These are phyloP conservation scores for Aegotheles bennettii DNA, from an alignment of 2,113 vertebrate genomes.

Conservation along the genomic window DNA sequence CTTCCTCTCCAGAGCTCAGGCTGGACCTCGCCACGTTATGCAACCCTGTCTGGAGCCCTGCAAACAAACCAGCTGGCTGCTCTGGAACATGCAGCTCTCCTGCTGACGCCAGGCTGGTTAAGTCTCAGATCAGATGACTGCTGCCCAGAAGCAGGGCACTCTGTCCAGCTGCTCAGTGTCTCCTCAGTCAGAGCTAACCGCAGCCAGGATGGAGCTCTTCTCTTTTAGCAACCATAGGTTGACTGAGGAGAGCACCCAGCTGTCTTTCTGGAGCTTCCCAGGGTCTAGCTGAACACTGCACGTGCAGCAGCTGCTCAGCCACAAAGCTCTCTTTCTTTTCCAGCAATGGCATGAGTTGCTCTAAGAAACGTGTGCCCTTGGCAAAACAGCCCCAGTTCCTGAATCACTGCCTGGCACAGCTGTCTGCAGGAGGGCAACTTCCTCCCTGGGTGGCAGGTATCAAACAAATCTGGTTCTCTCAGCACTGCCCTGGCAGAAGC, in stretches of 20 bases:
- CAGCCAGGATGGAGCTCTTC: neutral
- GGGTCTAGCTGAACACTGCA: neutral
- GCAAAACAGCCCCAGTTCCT: neutral
- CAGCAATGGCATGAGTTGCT: neutral
- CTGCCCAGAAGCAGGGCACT: neutral
- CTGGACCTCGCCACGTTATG: neutral
- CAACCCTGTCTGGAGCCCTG: conserved; percentile 9
- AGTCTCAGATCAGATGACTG: neutral
- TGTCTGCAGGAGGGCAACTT: neutral
- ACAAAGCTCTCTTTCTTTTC: neutral
- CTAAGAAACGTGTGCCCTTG: neutral
- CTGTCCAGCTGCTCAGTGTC: neutral
- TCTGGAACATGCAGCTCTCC: neutral
- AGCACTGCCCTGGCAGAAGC: neutral
- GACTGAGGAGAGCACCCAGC: neutral
- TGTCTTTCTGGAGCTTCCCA: neutral
- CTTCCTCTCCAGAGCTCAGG: neutral
- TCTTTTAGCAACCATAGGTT: neutral
- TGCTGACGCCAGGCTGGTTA: neutral
- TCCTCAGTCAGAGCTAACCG: neutral
- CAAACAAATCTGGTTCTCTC: neutral
- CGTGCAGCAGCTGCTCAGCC: neutral
- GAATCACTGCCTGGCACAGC: neutral
- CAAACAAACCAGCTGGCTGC: neutral
- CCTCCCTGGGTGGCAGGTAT: neutral